phyloP scores from a whole-genome alignment of 1,140 invertebrate species.

The Rhagoletis pomonella region DNA sequence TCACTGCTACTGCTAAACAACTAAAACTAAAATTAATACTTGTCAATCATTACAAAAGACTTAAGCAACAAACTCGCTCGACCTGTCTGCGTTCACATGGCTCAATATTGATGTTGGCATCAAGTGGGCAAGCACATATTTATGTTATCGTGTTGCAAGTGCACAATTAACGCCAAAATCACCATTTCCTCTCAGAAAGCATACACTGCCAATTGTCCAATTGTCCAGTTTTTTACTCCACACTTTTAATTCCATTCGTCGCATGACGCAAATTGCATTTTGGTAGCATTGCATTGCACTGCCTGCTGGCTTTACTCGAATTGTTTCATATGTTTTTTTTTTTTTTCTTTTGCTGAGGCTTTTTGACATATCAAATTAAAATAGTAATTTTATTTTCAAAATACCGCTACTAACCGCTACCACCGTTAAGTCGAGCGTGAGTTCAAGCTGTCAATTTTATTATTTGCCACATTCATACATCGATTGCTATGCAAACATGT shows the following conservation, averaged over 20 bases:
- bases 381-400: slow-evolving; percentile 11
- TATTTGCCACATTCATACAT: background rate
- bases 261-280: slow-evolving; percentile 21
- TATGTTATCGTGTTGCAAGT: slow-evolving; percentile 36
- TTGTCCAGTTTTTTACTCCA: background rate
- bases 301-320: background rate
- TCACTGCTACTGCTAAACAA: background rate
- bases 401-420: background rate
- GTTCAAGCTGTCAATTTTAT: slow-evolving; percentile 4
- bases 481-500: background rate
- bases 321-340: background rate
- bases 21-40: background rate
- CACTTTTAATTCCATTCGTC: background rate
- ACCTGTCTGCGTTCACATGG: slow-evolving; percentile 29
- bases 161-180: slow-evolving; percentile 43
- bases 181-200: slow-evolving; percentile 13
- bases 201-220: background rate
- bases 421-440: background rate
- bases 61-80: slow-evolving; percentile 32
- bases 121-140: background rate
- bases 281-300: background rate
- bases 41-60: slow-evolving; percentile 19
- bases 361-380: background rate
- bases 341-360: background rate
- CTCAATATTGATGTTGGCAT: slow-evolving; percentile 2